Base-by-base conservation (phyloP, 2,888 invertebrate species). In the Tricholauxania praeusta region DNA sequence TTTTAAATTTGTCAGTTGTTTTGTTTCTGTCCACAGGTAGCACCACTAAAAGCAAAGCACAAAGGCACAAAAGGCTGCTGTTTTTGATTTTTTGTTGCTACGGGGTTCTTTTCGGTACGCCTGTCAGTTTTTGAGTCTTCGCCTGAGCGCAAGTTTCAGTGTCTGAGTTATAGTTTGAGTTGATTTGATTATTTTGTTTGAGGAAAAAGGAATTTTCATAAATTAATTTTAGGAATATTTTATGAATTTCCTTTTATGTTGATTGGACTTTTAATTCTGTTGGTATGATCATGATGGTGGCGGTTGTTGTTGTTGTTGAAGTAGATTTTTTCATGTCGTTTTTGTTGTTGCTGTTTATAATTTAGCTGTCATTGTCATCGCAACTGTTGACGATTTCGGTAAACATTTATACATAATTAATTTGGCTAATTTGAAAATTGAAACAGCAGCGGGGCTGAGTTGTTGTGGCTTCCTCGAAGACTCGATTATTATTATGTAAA, bases 371-470 rank as follows among this genome's bases (percentile, higher is more conserved):
- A 28, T 12, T 28, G 60, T 53, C 57, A 52, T 19, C 28, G 28
- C 51, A 32, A 66, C 39, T 39, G 72, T 19, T 60, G 60, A 47
- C 72, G 57, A 59, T 49, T 49, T 67, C 49, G 19, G 17, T 63
- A 19, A 32, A 48, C 52, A 17, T 47, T 6, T 17, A 62, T 39
- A 39, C 7, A 39, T 39, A 39, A 39, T 39, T 39, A 39, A 39
- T 39, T 10, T 39, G 39, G 39, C 39, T 39, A 39, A 39, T 39
- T 39, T 39, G 39, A 10, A 39, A 39, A 39, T 39, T 10, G 6
- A 39, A 39, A 39, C 39, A 39, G 39, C 1, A 39, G 10, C 39
- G 39, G 10, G 0, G 39, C 10, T 39, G 39, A 39, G 10, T 10
- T 8, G 7, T 39, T 10, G 10, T 39, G 39, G 39, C 10, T 39